These are phyloP conservation scores for Nanorana parkeri DNA, from an alignment of 2,113 vertebrate genomes.

Conservation along the genomic window DNA sequence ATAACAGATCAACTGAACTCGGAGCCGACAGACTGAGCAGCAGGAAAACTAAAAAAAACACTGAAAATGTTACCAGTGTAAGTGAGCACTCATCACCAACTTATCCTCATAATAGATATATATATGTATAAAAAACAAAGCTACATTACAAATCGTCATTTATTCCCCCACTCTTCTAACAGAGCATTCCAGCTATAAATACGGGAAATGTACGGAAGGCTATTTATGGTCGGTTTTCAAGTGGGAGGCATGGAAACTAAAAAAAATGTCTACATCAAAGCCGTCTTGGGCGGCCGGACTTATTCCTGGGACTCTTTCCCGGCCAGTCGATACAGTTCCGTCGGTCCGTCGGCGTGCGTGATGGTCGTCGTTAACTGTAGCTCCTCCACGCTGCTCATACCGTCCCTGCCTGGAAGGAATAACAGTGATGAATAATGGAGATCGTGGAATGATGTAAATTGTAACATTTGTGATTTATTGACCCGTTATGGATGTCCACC, in stretches of 20 bases:
- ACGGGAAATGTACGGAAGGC: not conserved
- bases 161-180: slow-evolving; percentile 31
- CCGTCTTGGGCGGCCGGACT: slow-evolving; percentile 19
- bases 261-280: slow-evolving; percentile 30
- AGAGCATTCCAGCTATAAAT: slow-evolving; percentile 51
- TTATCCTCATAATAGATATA: slow-evolving; percentile 6
- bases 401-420: slow-evolving; percentile 73
- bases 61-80: slow-evolving; percentile 17
- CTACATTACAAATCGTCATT: slow-evolving; percentile 37
- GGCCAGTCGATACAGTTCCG: slow-evolving; percentile 91
- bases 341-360: slow-evolving; percentile 90
- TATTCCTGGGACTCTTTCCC: slow-evolving; percentile 94
- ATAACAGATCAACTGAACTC: not conserved
- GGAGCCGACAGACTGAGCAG: slow-evolving; percentile 29
- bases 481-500: too few relatives aligned
- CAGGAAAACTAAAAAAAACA: slow-evolving; percentile 14
- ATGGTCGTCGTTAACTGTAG: slow-evolving; percentile 95
- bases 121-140: slow-evolving; percentile 40
- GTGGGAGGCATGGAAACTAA: slow-evolving; percentile 20
- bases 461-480: too few relatives aligned
- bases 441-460: too few relatives aligned
- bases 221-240: slow-evolving; percentile 17
- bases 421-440: too few relatives aligned
- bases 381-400: slow-evolving; percentile 87
- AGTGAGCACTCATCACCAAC: slow-evolving; percentile 28